Base-by-base conservation (phyloP, 2,113 vertebrate genomes). In the Reinhardtius hippoglossoides region DNA sequence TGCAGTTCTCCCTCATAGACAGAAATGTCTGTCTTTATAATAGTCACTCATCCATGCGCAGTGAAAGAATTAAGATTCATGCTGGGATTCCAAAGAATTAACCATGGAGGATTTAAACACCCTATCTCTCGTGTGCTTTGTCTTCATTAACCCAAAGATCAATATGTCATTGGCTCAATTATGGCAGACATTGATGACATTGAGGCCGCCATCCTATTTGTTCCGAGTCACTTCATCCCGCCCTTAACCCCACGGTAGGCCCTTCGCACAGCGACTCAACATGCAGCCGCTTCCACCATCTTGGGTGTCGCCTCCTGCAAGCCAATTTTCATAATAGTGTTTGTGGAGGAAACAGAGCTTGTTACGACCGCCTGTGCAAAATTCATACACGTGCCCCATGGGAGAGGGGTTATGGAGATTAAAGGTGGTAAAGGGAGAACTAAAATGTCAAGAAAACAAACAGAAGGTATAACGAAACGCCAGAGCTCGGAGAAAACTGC, bases 111-210 rank as follows among this genome's bases (percentile, higher is more conserved):
- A 82, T 84, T 87, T 90, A 81, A 88, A 68, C 81, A 58, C 56
- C 73, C 44, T 52, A 72, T 87, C 76, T 84, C 79, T 50, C 37
- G 74, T 78, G 83, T 87, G 83, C 86, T 92, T 86, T 92, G 85
- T 92, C 89, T 92, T 92, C 88, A 92, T 93, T 93, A 93, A 91
- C 89, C 87, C 70, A 73, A 74, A 88, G 82, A 92, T 93, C 90
- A 89, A 93, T 92, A 92, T 83, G 88, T 91, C 89, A 88, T 90
- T 67, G 75, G 78, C 85, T 92, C 87, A 89, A 90, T 93, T 92
- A 90, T 76, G 14, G 37, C 74, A 78, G 83, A 85, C 90, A 87
- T 76, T 83, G 84, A 89, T 85, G 87, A 91, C 87, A 90, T 84
- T 84, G 88, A 91, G 85, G 73, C 59, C 50, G 59, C 87, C 76